Evolutionary conservation across 2,888 invertebrate species (phyloP).

Genomic region (Tachina lurida): DNA sequence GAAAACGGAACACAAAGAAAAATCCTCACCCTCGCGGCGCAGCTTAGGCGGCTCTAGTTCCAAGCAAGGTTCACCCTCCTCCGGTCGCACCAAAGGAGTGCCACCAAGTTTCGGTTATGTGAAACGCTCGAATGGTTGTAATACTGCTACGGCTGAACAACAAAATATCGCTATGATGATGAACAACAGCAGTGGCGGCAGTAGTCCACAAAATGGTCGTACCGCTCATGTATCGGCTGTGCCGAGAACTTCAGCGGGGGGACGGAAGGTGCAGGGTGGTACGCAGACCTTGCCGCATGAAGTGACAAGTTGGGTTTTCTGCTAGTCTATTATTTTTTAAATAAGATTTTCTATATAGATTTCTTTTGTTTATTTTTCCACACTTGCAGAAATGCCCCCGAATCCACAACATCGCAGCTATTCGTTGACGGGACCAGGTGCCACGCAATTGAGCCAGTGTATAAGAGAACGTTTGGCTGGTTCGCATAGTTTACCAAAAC

Average conservation of each 20-base stretch:
- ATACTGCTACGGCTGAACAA: slow-evolving; percentile 83
- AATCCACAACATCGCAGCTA: slow-evolving; percentile 92
- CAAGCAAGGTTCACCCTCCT: slow-evolving; percentile 79
- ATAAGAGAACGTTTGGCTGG: slow-evolving; percentile 92
- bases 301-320: slow-evolving; percentile 85
- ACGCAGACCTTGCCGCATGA: slow-evolving; percentile 94
- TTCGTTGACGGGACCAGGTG: slow-evolving; percentile 92
- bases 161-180: slow-evolving; percentile 81
- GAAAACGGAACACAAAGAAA: slow-evolving; percentile 81
- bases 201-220: slow-evolving; percentile 81
- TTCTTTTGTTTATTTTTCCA: neutral
- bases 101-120: slow-evolving; percentile 94
- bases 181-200: slow-evolving; percentile 73
- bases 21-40: slow-evolving; percentile 82
- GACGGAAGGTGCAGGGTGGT: slow-evolving; percentile 95
- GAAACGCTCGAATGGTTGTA: slow-evolving; percentile 88
- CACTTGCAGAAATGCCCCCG: slow-evolving; percentile 84
- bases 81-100: slow-evolving; percentile 87
- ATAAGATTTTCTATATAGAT: neutral
- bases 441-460: slow-evolving; percentile 93
- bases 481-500: slow-evolving; percentile 93
- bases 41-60: slow-evolving; percentile 77
- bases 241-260: slow-evolving; percentile 87
- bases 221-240: slow-evolving; percentile 94
- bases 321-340: neutral